Percentiles rank a stretch among this genome's conserved stretches.
Conservation (phyloP, 1,140 invertebrate genomes). For the Nautilus pompilius region DNA sequence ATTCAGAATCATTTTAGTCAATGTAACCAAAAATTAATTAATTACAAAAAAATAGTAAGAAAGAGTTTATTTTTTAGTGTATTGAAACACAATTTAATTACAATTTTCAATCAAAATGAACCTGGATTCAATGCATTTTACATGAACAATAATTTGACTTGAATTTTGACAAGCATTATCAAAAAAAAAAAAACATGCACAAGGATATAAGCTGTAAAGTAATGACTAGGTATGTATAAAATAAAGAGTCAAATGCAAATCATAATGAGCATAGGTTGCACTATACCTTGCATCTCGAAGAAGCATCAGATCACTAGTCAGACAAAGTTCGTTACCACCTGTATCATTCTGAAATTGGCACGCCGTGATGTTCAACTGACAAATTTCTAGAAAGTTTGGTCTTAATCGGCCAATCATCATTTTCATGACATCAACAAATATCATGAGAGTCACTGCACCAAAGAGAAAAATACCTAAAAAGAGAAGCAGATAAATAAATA, state of each 20-base stretch:
- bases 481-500: constrained; percentile 1
- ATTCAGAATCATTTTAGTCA: too few relatives aligned
- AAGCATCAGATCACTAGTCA: constrained; percentile 22
- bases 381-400: constrained; percentile 44
- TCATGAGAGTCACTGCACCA: constrained; percentile 38
- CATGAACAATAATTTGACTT: too few relatives aligned
- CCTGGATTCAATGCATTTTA: too few relatives aligned
- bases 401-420: constrained; percentile 39
- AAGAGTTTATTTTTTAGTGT: too few relatives aligned
- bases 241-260: not conserved
- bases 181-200: too few relatives aligned
- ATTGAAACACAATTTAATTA: too few relatives aligned
- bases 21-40: too few relatives aligned
- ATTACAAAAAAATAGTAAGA: too few relatives aligned
- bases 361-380: constrained; percentile 27
- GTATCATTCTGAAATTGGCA: constrained; percentile 14
- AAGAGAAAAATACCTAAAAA: constrained; percentile 44
- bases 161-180: too few relatives aligned
- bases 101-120: too few relatives aligned
- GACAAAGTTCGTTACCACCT: constrained; percentile 32
- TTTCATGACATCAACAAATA: constrained; percentile 46
- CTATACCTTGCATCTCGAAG: constrained; percentile 35
- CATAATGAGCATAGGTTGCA: not conserved
- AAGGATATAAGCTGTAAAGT: too few relatives aligned
- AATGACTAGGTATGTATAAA: too few relatives aligned